A percentile compares a stretch with the other conserved stretches of the same genome.
Evolutionary conservation across 2,888 invertebrate species (phyloP).

Genomic region (Himalopsyche kuldschensis): DNA sequence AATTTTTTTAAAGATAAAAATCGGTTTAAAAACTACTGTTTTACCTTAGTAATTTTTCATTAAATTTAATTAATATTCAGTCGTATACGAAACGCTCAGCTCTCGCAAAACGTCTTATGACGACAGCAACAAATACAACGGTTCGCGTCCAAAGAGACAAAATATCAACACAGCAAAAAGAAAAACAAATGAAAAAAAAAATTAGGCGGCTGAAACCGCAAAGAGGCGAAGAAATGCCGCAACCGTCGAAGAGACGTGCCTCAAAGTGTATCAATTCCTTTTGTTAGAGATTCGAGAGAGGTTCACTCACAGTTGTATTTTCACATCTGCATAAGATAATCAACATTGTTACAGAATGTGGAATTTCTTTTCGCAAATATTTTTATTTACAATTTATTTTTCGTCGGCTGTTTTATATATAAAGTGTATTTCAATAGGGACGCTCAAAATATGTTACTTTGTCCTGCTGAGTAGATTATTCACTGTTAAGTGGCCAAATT

Average conservation of each 20-base stretch:
- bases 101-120: not conserved
- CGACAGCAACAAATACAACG: not conserved
- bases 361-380: too few relatives aligned
- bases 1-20: too few relatives aligned
- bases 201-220: not conserved
- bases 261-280: not conserved
- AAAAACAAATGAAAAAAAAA: not conserved
- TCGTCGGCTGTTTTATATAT: too few relatives aligned
- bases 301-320: not conserved
- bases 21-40: too few relatives aligned
- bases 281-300: not conserved
- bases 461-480: too few relatives aligned
- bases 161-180: not conserved
- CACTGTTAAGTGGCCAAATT: too few relatives aligned
- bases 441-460: too few relatives aligned
- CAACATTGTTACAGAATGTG: too few relatives aligned
- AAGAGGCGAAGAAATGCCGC: not conserved
- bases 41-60: too few relatives aligned
- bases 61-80: too few relatives aligned
- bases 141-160: not conserved
- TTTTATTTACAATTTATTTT: too few relatives aligned
- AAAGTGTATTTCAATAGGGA: too few relatives aligned
- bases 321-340: not conserved
- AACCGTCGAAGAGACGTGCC: not conserved
- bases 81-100: not conserved